Conservation (phyloP, 2,888 invertebrate genomes). For the Campaea margaritaria region DNA sequence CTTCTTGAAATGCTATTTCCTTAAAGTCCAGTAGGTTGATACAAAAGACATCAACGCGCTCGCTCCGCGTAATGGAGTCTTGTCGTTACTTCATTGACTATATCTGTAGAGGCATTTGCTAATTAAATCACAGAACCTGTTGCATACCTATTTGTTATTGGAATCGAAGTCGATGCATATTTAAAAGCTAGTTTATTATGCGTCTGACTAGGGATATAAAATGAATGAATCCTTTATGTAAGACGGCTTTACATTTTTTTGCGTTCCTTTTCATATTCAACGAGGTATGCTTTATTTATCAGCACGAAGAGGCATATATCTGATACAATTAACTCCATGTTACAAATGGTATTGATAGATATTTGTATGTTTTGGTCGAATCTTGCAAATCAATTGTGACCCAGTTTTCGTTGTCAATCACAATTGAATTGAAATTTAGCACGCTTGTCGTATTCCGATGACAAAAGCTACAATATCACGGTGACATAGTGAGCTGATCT, state of each 20-base stretch:
- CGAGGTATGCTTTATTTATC: neutral
- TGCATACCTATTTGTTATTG: conserved; percentile 16
- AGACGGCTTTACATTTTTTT: conserved; percentile 7
- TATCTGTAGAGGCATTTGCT: conserved; percentile 30
- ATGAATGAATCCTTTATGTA: conserved; percentile 16
- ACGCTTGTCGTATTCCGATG: no score
- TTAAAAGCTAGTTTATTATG: conserved; percentile 31
- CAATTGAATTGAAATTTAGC: no score
- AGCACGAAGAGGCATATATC: neutral
- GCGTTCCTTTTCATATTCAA: conserved; percentile 4
- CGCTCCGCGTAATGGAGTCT: conserved; percentile 40
- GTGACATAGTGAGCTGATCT: no score
- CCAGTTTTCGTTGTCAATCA: no score
- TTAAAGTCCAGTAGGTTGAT: conserved; percentile 14
- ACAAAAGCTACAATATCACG: no score
- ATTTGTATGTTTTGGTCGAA: no score
- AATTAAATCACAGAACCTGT: conserved; percentile 36
- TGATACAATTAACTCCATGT: neutral
- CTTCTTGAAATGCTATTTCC: neutral
- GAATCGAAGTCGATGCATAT: conserved; percentile 36
- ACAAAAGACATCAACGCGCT: conserved; percentile 56
- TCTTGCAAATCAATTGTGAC: no score
- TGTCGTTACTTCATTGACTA: conserved; percentile 51
- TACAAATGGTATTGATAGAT: neutral
- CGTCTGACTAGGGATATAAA: conserved; percentile 4